Percentiles rank a stretch among this genome's conserved stretches.
Conservation (phyloP, 1,140 invertebrate genomes). For the Brevipalpus yothersi region DNA sequence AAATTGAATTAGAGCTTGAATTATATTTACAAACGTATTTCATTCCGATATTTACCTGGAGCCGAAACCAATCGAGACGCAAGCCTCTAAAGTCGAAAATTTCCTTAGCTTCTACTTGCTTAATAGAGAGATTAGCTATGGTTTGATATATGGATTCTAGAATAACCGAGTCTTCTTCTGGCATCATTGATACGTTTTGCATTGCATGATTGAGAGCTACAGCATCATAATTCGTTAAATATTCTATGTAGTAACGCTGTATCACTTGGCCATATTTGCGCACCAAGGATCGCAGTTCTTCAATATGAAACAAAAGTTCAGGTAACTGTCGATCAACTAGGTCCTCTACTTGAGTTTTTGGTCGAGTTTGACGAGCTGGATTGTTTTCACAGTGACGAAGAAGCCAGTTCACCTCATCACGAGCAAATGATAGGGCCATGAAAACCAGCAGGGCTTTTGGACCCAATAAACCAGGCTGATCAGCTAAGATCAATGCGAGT, state of each 20-base stretch:
- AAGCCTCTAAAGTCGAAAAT: constrained; percentile 85
- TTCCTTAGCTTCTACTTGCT: constrained; percentile 91
- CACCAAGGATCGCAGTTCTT: constrained; percentile 74
- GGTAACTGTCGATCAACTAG: constrained; percentile 78
- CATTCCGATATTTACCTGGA: constrained; percentile 32
- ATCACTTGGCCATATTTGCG: constrained; percentile 89
- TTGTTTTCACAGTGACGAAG: constrained; percentile 86
- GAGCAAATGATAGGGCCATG: constrained; percentile 74
- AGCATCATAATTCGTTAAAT: constrained; percentile 81
- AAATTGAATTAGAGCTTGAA: constrained; percentile 6
- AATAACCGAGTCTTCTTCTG: constrained; percentile 84
- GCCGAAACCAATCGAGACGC: constrained; percentile 83
- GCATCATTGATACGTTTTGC: constrained; percentile 23
- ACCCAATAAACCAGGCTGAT: constrained; percentile 88
- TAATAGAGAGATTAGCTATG: constrained; percentile 60
- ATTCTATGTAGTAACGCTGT: constrained; percentile 93
- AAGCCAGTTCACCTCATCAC: constrained; percentile 93
- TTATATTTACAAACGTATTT: background rate
- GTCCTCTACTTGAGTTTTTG: constrained; percentile 50
- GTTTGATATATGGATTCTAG: constrained; percentile 74
- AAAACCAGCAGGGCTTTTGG: constrained; percentile 81
- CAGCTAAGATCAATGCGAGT: constrained; percentile 74
- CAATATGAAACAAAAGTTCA: constrained; percentile 91
- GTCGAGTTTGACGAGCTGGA: constrained; percentile 45
- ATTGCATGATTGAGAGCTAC: constrained; percentile 71